These are phyloP conservation scores for Perdita meconis DNA, from an alignment of 2,888 invertebrate species.

Conservation along the genomic window DNA sequence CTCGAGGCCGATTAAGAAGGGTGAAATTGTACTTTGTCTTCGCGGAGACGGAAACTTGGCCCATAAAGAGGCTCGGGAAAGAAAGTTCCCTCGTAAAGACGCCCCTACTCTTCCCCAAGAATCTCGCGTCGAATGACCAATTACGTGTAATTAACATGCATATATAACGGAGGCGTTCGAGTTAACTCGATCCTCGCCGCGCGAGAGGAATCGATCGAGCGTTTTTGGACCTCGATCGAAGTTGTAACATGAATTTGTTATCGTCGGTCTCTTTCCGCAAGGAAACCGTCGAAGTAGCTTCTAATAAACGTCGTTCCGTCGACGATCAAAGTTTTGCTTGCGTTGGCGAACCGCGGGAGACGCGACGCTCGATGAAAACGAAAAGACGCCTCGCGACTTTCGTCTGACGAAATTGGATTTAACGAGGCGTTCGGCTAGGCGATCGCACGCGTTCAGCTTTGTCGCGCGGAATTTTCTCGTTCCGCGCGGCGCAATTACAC, in stretches of 20 bases:
- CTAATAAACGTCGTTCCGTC: constrained; percentile 38
- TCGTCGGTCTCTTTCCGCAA: no score
- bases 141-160: constrained; percentile 68
- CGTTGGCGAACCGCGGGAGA: background rate
- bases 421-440: constrained; percentile 7
- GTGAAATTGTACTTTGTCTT: constrained; percentile 37
- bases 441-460: constrained; percentile 25
- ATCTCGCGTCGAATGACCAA: constrained; percentile 59
- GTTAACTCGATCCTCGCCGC: constrained; percentile 13
- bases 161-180: constrained; percentile 29
- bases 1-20: constrained; percentile 18
- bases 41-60: constrained; percentile 44
- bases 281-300: constrained; percentile 7
- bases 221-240: background rate
- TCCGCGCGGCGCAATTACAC: constrained; percentile 47
- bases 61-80: constrained; percentile 50
- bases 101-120: constrained; percentile 30
- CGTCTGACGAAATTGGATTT: constrained; percentile 14
- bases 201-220: background rate
- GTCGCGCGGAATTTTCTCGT: constrained; percentile 34
- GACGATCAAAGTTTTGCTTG: constrained; percentile 5
- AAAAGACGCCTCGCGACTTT: background rate
- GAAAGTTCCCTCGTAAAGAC: constrained; percentile 63
- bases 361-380: background rate
- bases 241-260: background rate